Evolutionary conservation across 2,113 vertebrate species (phyloP).

Genomic region (Ciconia boyciana): DNA sequence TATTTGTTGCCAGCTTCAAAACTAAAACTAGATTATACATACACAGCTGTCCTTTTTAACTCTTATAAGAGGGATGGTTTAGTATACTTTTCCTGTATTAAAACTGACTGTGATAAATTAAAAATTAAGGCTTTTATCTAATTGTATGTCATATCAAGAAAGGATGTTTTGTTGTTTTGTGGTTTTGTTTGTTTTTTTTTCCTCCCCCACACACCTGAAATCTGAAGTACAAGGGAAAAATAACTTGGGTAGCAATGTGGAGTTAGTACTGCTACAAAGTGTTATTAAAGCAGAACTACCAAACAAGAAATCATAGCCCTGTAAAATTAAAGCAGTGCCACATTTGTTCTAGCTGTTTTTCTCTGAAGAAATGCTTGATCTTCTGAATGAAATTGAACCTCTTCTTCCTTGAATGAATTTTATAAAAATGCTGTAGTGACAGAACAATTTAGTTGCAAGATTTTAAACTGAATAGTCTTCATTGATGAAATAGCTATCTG

Average conservation of each 20-base stretch:
- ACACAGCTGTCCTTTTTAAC: neutral
- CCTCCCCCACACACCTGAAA: neutral
- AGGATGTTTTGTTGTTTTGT: neutral
- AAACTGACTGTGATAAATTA: neutral
- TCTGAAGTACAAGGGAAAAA: neutral
- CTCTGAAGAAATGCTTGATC: conserved; percentile 37
- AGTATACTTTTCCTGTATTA: neutral
- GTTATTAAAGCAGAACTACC: conserved; percentile 26
- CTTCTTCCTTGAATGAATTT: neutral
- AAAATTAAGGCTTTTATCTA: neutral
- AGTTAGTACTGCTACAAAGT: neutral
- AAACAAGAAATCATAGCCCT: neutral
- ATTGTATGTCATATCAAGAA: neutral
- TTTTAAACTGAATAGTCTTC: neutral
- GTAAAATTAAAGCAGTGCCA: neutral
- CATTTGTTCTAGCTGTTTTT: conserved; percentile 29
- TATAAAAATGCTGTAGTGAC: neutral
- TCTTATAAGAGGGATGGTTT: neutral
- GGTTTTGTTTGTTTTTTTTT: neutral
- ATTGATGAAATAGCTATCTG: neutral
- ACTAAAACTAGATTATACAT: neutral
- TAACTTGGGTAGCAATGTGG: neutral
- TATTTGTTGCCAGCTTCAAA: neutral
- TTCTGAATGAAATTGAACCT: conserved; percentile 33
- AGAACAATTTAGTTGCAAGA: neutral